Conservation (phyloP, 2,113 vertebrate species). For the Accipiter cooperii region DNA sequence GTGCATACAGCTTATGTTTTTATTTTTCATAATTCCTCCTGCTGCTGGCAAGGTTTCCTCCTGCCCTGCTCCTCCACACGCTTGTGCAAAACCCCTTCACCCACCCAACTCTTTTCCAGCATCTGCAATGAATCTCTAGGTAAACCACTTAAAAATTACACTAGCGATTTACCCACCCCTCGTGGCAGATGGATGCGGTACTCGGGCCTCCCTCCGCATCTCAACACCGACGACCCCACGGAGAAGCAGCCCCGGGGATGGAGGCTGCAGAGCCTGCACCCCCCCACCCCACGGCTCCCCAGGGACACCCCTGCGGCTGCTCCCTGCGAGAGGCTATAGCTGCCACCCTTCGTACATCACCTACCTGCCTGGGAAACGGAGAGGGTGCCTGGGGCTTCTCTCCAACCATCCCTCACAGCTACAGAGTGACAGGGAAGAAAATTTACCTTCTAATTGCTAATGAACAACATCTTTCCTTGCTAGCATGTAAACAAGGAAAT, state of each 20-base stretch:
- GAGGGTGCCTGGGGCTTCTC: not conserved
- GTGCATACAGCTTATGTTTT: fast-evolving
- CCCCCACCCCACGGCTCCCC: not conserved
- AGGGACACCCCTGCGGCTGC: not conserved
- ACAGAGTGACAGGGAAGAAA: fast-evolving
- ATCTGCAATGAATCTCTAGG: fast-evolving
- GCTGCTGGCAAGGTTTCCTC: not conserved
- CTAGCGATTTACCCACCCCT: fast-evolving
- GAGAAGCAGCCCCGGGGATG: not conserved
- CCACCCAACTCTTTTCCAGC: not conserved
- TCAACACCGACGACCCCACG: fast-evolving
- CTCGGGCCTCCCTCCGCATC: not conserved
- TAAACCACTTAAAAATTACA: fast-evolving
- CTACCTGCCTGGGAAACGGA: not conserved
- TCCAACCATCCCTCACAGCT: not conserved
- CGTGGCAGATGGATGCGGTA: fast-evolving
- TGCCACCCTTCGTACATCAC: fast-evolving
- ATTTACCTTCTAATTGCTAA: not conserved
- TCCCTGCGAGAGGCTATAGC: not conserved
- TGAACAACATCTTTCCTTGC: not conserved
- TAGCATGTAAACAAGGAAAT: not conserved
- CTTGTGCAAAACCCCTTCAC: not conserved
- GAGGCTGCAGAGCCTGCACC: not conserved
- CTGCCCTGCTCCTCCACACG: not conserved
- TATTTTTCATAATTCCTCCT: not conserved